These are phyloP conservation scores for Polylopha cassiicola DNA, from an alignment of 2,888 invertebrate species.

Conservation along the genomic window DNA sequence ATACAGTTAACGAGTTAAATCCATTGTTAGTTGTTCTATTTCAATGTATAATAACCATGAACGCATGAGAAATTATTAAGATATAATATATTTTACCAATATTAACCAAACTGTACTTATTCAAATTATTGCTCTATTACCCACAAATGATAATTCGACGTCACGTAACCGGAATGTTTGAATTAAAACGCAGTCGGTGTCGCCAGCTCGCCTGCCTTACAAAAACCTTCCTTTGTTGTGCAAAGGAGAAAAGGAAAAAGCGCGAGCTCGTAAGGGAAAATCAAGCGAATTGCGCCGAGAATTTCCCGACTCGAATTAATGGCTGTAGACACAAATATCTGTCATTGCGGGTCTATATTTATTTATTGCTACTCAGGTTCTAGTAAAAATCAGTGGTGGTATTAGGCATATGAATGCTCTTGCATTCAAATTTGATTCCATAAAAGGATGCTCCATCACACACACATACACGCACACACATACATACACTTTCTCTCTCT, in stretches of 20 bases:
- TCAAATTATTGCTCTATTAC: neutral
- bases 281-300: conserved; percentile 44
- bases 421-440: too few relatives aligned
- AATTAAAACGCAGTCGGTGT: conserved; percentile 43
- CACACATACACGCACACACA: too few relatives aligned
- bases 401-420: too few relatives aligned
- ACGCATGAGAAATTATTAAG: too few relatives aligned
- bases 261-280: conserved; percentile 45
- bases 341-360: conserved; percentile 24
- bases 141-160: conserved; percentile 37
- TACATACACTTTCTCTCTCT: too few relatives aligned
- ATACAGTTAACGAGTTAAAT: too few relatives aligned
- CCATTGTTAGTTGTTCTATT: too few relatives aligned
- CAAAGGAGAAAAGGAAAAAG: conserved; percentile 42
- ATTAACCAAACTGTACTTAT: neutral
- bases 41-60: too few relatives aligned
- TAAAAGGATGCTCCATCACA: too few relatives aligned
- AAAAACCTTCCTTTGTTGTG: conserved; percentile 50
- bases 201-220: conserved; percentile 33
- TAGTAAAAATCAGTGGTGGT: too few relatives aligned
- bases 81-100: neutral
- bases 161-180: conserved; percentile 41
- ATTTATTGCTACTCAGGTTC: conserved; percentile 19
- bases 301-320: conserved; percentile 39
- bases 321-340: conserved; percentile 25